Evolutionary conservation across 2,113 vertebrate genomes (phyloP), one percentile per base, ranked within the genome.

Genomic region (Manacus vitellinus): DNA sequence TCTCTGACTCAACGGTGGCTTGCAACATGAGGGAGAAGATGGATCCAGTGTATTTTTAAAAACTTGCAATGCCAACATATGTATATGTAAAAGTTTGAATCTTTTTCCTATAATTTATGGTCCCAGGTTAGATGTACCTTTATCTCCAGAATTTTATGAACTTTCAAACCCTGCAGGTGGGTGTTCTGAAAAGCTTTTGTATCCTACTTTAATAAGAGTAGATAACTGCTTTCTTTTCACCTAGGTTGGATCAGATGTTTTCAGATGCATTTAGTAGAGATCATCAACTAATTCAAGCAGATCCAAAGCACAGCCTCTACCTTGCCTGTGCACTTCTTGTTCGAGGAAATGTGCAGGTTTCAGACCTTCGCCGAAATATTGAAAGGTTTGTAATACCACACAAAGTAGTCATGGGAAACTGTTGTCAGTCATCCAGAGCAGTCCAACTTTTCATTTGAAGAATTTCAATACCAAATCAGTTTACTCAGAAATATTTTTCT

Each of bases 171-270:
- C 39, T 68, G 31, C 47, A 30, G 15, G 9, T 37, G 28, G 4
- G 8, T 27, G 18, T 75, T 68, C 35, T 83, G 43, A 88, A 77
- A 24, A 85, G 44, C 30, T 88, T 81, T 3, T 27, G 2, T 92
- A 51, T 14, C 30, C 39, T 78, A 28, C 62, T 89, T 82, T 61
- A 89, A 8, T 70, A 51, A 89, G 62, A 94, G n/a, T 47, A 75
- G 43, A 2, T 92, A 80, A 82, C 55, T 65, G 10, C 43, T 94
- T 84, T 65, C 47, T 89, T 70, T 94, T 94, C 47, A 84, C 91
- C 15, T 89, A 99, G 99, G 77, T 91, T 99, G 98, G 99, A 99
- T 97, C 99, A 99, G 96, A 99, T 99, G 99, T 99, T 99, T 97
- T 99, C 98, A 65, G 99, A 99, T 88, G 99, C 99, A 22, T 99